Conservation (phyloP, 1,140 invertebrate species). For the Dinothrombium tinctorium region DNA sequence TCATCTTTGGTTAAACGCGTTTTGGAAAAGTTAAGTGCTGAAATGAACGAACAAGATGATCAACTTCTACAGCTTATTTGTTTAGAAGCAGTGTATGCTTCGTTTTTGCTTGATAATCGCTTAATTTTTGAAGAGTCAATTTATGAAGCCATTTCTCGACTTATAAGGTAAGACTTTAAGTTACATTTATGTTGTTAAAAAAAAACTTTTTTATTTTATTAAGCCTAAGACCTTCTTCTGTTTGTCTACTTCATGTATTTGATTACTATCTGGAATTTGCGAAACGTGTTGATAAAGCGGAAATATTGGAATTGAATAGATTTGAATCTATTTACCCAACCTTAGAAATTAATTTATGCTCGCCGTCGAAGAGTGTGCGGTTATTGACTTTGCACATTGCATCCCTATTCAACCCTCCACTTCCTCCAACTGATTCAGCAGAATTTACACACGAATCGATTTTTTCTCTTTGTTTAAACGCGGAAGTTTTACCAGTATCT, state of each 20-base stretch:
- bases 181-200: background rate
- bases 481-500: conserved; percentile 36
- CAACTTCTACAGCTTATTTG: too few species aligned
- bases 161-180: background rate
- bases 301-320: background rate
- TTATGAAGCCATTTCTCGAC: too few species aligned
- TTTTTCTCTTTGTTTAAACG: conserved; percentile 38
- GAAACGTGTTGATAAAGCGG: background rate
- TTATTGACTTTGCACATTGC: conserved; percentile 41
- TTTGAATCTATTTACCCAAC: conserved; percentile 1
- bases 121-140: too few species aligned
- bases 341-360: conserved; percentile 7
- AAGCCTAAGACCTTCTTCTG: background rate
- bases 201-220: background rate
- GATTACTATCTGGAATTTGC: background rate
- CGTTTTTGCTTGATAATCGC: too few species aligned
- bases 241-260: background rate
- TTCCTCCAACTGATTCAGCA: conserved; percentile 18
- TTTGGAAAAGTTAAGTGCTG: too few species aligned
- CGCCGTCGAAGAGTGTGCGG: conserved; percentile 27
- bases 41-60: too few species aligned
- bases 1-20: too few species aligned
- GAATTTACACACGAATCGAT: conserved; percentile 18
- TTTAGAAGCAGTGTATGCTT: too few species aligned
- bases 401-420: conserved; percentile 33